Evolutionary conservation across 2,113 vertebrate genomes (phyloP).

Genomic region (Anas platyrhynchos): DNA sequence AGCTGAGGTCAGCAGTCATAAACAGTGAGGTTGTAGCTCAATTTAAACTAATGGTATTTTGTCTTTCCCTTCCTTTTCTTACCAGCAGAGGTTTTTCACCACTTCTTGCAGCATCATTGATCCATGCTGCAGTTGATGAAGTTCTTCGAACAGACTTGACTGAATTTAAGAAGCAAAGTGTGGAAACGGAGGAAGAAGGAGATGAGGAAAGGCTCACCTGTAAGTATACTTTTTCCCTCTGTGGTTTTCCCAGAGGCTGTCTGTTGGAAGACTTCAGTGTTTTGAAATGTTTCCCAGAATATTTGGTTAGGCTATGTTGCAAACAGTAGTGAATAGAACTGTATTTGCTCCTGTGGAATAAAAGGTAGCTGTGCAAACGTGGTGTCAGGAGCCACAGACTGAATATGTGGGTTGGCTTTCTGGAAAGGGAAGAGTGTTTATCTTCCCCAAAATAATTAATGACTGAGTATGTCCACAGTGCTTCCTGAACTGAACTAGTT

Average conservation of each 20-base stretch:
- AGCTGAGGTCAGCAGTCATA: background rate
- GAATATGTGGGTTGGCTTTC: background rate
- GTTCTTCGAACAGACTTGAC: slow-evolving; percentile 80
- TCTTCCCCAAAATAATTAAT: background rate
- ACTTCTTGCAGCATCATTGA: slow-evolving; percentile 76
- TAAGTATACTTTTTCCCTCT: slow-evolving; percentile 53
- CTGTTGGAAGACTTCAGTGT: background rate
- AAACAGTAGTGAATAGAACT: background rate
- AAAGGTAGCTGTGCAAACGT: background rate
- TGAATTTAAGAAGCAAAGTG: slow-evolving; percentile 73
- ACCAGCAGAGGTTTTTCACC: slow-evolving; percentile 76
- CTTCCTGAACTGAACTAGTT: background rate
- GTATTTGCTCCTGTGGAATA: slow-evolving; percentile 18
- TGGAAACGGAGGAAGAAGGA: slow-evolving; percentile 55
- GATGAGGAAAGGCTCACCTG: slow-evolving; percentile 60
- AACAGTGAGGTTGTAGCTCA: background rate
- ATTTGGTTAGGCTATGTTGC: slow-evolving; percentile 14
- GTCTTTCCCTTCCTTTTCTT: slow-evolving; percentile 6
- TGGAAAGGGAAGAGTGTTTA: background rate
- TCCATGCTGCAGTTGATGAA: slow-evolving; percentile 76
- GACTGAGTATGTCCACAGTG: background rate
- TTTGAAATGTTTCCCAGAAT: slow-evolving; percentile 18
- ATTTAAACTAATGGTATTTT: background rate
- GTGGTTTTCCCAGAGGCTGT: slow-evolving; percentile 16
- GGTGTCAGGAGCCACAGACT: background rate